Percentiles rank a stretch among this genome's conserved stretches.
phyloP scores from a whole-genome alignment of 1,140 invertebrate species.

The Streblospio benedicti region DNA sequence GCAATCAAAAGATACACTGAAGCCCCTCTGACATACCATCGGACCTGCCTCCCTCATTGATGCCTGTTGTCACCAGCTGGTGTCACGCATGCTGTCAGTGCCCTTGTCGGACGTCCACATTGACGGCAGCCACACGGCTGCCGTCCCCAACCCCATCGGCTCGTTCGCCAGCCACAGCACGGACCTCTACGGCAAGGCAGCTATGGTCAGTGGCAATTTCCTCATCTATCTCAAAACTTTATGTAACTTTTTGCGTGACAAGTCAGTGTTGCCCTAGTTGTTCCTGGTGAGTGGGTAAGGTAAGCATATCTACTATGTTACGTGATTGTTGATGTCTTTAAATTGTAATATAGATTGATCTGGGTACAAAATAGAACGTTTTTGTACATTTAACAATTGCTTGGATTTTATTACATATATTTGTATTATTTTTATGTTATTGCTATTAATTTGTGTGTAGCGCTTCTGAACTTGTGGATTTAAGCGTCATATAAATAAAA shows the following conservation, averaged over 20 bases:
- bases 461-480: too few species aligned
- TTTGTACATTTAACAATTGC: not conserved
- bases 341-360: not conserved
- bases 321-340: not conserved
- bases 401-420: too few species aligned
- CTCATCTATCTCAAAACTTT: not conserved
- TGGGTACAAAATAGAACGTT: too few species aligned
- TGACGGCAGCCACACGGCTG: constrained; percentile 76
- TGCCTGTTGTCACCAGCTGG: constrained; percentile 45
- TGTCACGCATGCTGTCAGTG: constrained; percentile 53
- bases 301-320: not conserved
- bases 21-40: too few species aligned
- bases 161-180: constrained; percentile 81
- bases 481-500: too few species aligned
- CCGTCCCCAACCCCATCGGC: constrained; percentile 76
- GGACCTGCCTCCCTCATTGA: too few species aligned
- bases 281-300: not conserved
- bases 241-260: not conserved
- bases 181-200: constrained; percentile 88
- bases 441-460: too few species aligned
- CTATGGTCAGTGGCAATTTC: constrained; percentile 36
- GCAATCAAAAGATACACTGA: too few species aligned
- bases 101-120: constrained; percentile 71
- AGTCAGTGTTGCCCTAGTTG: not conserved
- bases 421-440: too few species aligned